Base-by-base conservation (phyloP, 1,140 invertebrate genomes). In the Diorhabda sublineata region DNA sequence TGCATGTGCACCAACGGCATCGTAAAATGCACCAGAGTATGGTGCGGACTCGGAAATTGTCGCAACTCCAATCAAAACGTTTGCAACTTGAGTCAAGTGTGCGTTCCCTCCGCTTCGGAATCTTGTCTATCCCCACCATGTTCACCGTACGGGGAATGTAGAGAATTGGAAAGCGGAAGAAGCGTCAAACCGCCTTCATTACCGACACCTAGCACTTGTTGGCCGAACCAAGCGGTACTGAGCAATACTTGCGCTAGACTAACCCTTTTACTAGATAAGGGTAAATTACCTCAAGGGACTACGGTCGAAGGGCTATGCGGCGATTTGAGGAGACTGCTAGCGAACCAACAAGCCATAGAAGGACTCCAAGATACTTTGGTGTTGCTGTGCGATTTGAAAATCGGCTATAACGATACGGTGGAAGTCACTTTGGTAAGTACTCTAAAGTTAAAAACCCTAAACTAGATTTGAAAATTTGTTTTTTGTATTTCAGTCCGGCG, bases 21-120 rank as follows among this genome's bases (percentile, higher is more conserved):
- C 60, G 89, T 90, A 9, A 85, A 87, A 26, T 97, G 94, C 82
- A 94, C 92, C 61, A 89, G 91, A 76, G 88, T 96, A 26, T 93
- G 92, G 92, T 93, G 92, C 76, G 92, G 92, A 4, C 84, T 91
- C 42, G 86, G 87, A n/a, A 93, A 94, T 78, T 94, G 92, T 77
- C 82, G 92, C 45, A 87, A 85, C 68, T 80, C 80, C 5, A 83
- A 74, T 43, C 70, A 73, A 58, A 77, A 81, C 45, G 81, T 85
- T 2, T 84, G 88, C 78, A 81, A 84, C 73, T 80, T 85, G 64
- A 83, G 88, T 73, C 85, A 87, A 83, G 90, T 93, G 0, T 94
- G 92, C 76, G 90, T 93, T 7, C 91, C 91, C 2, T 86, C 90
- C 0, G 85, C 90, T 0, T 85, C 87, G 8, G 90, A 92, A 75